phyloP scores from a whole-genome alignment of 2,797 vertebrate genomes.

The Mormyrus proboscirostris region DNA sequence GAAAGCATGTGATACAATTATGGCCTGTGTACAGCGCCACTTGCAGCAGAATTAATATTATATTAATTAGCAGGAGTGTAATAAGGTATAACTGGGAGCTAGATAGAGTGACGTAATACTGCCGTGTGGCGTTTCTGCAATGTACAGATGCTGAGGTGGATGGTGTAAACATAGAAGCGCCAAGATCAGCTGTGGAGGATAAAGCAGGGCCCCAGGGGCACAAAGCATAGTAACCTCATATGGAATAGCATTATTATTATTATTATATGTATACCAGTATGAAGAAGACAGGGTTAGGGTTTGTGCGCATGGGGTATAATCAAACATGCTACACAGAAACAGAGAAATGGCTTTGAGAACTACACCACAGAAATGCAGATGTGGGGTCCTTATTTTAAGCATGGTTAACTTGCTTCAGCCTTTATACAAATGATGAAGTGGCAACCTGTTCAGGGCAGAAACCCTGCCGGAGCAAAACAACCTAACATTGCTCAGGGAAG shows the following conservation, averaged over 20 bases:
- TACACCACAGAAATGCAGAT: background rate
- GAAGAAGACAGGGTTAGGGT: background rate
- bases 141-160: background rate
- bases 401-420: background rate
- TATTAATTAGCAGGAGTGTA: background rate
- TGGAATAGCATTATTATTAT: no score
- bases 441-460: background rate
- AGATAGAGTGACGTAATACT: background rate
- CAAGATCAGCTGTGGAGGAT: background rate
- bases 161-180: background rate
- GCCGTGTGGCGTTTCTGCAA: background rate
- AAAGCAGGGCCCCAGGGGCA: background rate
- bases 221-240: background rate
- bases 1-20: background rate
- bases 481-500: background rate
- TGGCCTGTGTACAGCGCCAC: background rate
- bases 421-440: background rate
- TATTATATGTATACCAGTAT: background rate
- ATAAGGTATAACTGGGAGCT: background rate
- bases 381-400: background rate
- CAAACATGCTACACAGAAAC: background rate
- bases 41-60: background rate
- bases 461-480: background rate
- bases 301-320: background rate
- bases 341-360: background rate